Conservation (phyloP, 2,888 invertebrate species). For the Caenorhabditis doughertyi region DNA sequence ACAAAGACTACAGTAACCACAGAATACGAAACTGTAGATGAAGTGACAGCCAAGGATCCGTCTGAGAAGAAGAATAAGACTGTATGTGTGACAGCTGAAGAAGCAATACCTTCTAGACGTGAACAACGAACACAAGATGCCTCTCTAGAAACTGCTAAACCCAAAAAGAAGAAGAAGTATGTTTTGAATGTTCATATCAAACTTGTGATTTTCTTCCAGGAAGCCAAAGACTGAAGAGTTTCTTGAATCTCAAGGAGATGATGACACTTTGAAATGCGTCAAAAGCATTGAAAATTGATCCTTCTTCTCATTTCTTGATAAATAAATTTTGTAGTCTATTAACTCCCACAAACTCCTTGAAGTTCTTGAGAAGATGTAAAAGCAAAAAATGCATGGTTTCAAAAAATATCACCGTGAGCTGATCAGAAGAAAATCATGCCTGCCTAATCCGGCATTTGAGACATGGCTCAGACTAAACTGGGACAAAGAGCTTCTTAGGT, state of each 20-base stretch:
- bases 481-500: too few relatives aligned
- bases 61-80: not conserved
- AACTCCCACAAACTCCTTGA: too few relatives aligned
- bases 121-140: not conserved
- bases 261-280: constrained; percentile 43
- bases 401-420: too few relatives aligned
- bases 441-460: too few relatives aligned
- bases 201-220: not conserved
- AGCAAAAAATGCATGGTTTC: too few relatives aligned
- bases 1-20: not conserved
- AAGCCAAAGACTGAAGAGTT: constrained; percentile 25
- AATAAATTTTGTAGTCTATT: not conserved
- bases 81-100: constrained; percentile 7
- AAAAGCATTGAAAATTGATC: constrained; percentile 23
- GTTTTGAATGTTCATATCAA: not conserved
- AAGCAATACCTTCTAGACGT: not conserved
- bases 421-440: too few relatives aligned
- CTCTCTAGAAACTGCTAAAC: not conserved
- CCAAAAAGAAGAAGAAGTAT: not conserved
- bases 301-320: not conserved
- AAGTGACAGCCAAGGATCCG: not conserved
- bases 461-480: too few relatives aligned
- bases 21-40: not conserved
- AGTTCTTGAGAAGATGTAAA: too few relatives aligned
- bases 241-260: constrained; percentile 22